Conservation (phyloP, 2,797 vertebrate genomes). For the Sebastes umbrosus region DNA sequence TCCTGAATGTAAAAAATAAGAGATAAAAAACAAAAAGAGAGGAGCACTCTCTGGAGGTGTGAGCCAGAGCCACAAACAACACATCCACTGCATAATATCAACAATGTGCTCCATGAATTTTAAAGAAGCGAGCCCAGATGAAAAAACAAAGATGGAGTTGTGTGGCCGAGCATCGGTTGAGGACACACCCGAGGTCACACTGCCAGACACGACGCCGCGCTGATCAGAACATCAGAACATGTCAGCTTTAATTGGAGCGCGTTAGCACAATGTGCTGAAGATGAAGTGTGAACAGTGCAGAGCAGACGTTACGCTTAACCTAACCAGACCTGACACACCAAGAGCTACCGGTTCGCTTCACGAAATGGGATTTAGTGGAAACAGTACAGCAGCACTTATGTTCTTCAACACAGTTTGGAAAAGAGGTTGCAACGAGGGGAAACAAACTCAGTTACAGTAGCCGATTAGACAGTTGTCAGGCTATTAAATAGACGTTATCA, state of each 20-base stretch:
- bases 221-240: conserved; percentile 38
- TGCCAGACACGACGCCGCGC: conserved; percentile 5
- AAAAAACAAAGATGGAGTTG: not conserved
- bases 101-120: conserved; percentile 24
- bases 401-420: conserved; percentile 18
- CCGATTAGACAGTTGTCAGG: too few species aligned
- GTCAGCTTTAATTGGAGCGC: conserved; percentile 57
- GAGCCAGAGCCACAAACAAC: conserved; percentile 8
- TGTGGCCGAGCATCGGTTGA: not conserved
- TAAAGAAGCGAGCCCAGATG: not conserved
- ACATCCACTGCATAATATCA: conserved; percentile 14
- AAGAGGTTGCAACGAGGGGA: conserved; percentile 9
- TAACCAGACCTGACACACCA: conserved; percentile 40
- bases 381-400: conserved; percentile 14
- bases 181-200: conserved; percentile 29
- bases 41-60: conserved; percentile 11
- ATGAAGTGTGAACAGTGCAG: conserved; percentile 47
- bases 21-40: not conserved
- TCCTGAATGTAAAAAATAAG: conserved; percentile 14
- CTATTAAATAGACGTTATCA: too few species aligned
- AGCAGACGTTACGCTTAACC: not conserved
- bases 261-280: conserved; percentile 29
- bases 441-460: conserved; percentile 20
- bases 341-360: not conserved
- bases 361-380: conserved; percentile 10